These are phyloP conservation scores for Drosophila stalkeri DNA, from an alignment of 2,888 invertebrate species.

Conservation along the genomic window DNA sequence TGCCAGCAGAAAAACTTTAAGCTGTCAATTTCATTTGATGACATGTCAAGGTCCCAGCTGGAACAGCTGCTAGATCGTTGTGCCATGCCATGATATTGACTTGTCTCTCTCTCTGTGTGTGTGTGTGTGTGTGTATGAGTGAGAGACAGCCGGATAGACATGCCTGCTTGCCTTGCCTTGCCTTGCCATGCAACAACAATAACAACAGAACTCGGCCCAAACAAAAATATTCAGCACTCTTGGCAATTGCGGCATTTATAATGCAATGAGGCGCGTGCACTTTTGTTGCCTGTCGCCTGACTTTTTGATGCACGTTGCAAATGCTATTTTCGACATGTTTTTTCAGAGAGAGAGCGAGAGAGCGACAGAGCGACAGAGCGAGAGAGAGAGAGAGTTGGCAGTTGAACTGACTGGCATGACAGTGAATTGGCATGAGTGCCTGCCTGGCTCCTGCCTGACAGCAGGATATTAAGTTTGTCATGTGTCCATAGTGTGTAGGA, in stretches of 20 bases:
- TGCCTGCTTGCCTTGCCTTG: conserved; percentile 35
- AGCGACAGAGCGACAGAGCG: background rate
- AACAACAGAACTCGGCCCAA: conserved; percentile 15
- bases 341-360: conserved; percentile 5
- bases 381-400: background rate
- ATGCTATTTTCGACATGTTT: conserved; percentile 59
- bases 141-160: conserved; percentile 17
- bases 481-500: conserved; percentile 11
- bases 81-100: conserved; percentile 14
- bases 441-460: conserved; percentile 59
- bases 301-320: conserved; percentile 40
- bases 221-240: conserved; percentile 62
- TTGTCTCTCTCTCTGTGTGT: background rate
- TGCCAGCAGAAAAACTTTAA: conserved; percentile 10
- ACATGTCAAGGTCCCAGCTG: conserved; percentile 18
- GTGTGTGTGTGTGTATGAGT: background rate
- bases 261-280: conserved; percentile 69
- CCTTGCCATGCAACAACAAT: conserved; percentile 36
- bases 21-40: conserved; percentile 37
- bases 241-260: conserved; percentile 74
- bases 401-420: conserved; percentile 53
- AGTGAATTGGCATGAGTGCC: conserved; percentile 46
- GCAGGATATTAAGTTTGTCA: conserved; percentile 74
- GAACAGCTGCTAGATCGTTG: conserved; percentile 15
- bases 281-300: conserved; percentile 30